Percentiles rank a stretch among this genome's conserved stretches.
Evolutionary conservation across 2,797 vertebrate genomes (phyloP).

Genomic region (Ceyx erithaca): DNA sequence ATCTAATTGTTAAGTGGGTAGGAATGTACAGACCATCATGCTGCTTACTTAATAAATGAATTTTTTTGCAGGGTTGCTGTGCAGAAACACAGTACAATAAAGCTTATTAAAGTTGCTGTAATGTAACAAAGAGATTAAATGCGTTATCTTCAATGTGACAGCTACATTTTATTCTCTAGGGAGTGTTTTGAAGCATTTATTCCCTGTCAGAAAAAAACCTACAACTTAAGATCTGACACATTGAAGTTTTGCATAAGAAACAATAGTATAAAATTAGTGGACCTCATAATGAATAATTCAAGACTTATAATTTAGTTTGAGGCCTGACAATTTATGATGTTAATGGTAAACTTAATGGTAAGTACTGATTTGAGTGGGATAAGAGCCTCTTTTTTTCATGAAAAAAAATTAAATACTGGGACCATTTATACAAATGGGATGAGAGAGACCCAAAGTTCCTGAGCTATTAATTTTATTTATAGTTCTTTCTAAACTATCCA

Average conservation of each 20-base stretch:
- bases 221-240: background rate
- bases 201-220: background rate
- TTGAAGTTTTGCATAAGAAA: background rate
- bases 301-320: conserved; percentile 34
- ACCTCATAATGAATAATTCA: conserved; percentile 44
- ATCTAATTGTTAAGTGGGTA: conserved; percentile 42
- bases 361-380: conserved; percentile 20
- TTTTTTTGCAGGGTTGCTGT: conserved; percentile 1
- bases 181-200: conserved; percentile 50
- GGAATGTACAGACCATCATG: background rate
- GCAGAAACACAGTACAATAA: background rate
- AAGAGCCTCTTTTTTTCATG: background rate
- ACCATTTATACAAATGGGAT: background rate
- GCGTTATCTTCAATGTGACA: conserved; percentile 62
- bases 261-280: conserved; percentile 6
- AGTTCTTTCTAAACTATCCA: background rate
- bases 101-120: conserved; percentile 39
- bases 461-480: background rate
- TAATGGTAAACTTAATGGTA: conserved; percentile 26
- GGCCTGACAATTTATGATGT: conserved; percentile 27
- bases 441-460: background rate
- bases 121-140: conserved; percentile 53
- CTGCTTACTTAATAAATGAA: conserved; percentile 30
- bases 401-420: background rate
- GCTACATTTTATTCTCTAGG: conserved; percentile 45